phyloP scores from a whole-genome alignment of 2,113 vertebrate species.

The Colossoma macropomum region DNA sequence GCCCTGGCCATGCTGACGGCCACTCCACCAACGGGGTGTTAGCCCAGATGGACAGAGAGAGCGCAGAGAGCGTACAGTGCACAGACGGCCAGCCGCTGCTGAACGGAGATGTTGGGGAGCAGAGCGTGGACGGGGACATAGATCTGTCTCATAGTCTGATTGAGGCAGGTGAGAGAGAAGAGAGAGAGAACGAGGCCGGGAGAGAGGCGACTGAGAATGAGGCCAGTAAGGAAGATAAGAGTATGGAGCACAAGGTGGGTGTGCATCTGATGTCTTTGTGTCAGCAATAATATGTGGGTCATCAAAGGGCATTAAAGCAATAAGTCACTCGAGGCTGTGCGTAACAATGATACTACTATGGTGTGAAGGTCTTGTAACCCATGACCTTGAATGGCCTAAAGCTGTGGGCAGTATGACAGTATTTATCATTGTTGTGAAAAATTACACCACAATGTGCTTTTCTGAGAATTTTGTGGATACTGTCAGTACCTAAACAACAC shows the following conservation, averaged over 20 bases:
- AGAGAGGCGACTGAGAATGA: constrained; percentile 50
- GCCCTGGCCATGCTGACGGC: constrained; percentile 60
- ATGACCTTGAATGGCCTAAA: background rate
- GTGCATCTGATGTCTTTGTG: constrained; percentile 1
- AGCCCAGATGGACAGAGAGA: constrained; percentile 68
- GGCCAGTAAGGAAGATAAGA: background rate
- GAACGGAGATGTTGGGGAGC: constrained; percentile 70
- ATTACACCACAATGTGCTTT: background rate
- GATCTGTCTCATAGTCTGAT: constrained; percentile 46
- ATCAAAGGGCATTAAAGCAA: background rate
- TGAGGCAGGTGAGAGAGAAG: background rate
- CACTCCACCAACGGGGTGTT: constrained; percentile 68
- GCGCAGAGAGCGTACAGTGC: constrained; percentile 29
- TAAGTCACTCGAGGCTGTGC: background rate
- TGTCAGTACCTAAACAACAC: too few relatives aligned
- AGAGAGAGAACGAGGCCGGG: constrained; percentile 10
- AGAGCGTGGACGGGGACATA: constrained; percentile 42
- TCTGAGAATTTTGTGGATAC: background rate
- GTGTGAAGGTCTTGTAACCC: background rate
- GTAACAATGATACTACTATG: background rate
- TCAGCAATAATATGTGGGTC: background rate
- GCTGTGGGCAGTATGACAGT: background rate
- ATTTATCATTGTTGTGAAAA: background rate
- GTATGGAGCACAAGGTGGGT: constrained; percentile 39
- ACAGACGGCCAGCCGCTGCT: constrained; percentile 59